Conservation (phyloP, 2,797 vertebrate genomes). For the Ctenochaetus hawaiiensis region DNA sequence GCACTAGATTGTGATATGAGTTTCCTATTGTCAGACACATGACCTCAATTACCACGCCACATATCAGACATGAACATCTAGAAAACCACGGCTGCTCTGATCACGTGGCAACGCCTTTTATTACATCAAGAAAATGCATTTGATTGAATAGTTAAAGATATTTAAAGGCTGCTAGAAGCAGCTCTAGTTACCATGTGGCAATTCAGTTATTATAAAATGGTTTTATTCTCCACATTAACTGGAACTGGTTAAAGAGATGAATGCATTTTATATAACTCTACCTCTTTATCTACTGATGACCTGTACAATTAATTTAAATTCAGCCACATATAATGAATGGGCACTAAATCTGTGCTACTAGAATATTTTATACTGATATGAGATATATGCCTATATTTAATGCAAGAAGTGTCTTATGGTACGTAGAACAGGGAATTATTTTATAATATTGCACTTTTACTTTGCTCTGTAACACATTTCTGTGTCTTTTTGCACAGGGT, state of each 20-base stretch:
- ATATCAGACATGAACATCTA: slow-evolving; percentile 63
- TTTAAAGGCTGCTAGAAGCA: slow-evolving; percentile 17
- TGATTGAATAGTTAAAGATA: slow-evolving; percentile 26
- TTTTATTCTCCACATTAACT: background rate
- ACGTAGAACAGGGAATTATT: too few relatives aligned
- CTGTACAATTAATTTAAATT: background rate
- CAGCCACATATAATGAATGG: background rate
- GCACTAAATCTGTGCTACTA: background rate
- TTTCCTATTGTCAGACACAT: slow-evolving; percentile 74
- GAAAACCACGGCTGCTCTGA: slow-evolving; percentile 24
- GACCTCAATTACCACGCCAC: slow-evolving; percentile 73
- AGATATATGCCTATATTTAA: background rate
- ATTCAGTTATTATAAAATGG: background rate
- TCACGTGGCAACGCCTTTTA: slow-evolving; percentile 30
- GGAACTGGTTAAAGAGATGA: background rate
- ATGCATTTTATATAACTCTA: background rate
- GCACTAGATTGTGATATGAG: slow-evolving; percentile 62
- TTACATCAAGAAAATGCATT: slow-evolving; percentile 32
- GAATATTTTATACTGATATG: background rate
- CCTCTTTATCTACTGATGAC: background rate
- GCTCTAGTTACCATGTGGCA: slow-evolving; percentile 4
- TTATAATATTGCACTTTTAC: background rate
- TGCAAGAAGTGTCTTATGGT: background rate
- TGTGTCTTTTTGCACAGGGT: background rate
- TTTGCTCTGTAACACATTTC: background rate